phyloP scores from a whole-genome alignment of 2,797 vertebrate genomes.

The Oreonectes daqikongensis region DNA sequence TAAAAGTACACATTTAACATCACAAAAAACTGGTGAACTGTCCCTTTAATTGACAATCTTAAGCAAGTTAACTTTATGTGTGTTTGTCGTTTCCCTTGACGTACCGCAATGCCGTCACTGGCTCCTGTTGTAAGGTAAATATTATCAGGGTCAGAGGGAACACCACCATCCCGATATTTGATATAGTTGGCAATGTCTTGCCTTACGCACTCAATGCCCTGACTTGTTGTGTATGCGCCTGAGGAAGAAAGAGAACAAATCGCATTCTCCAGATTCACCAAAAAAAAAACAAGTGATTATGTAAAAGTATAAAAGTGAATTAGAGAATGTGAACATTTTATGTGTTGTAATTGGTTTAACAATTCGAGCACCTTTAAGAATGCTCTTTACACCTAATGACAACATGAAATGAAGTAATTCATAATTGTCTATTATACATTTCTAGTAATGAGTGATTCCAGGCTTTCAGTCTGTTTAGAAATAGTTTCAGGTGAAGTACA shows the following conservation, averaged over 20 bases:
- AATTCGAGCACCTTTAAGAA: neutral
- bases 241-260: constrained; percentile 22
- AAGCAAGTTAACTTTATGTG: neutral
- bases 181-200: constrained; percentile 85
- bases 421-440: no score
- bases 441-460: no score
- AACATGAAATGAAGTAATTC: no score
- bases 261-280: neutral
- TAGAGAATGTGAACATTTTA: neutral
- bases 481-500: neutral
- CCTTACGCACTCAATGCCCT: constrained; percentile 83
- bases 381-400: no score
- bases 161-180: constrained; percentile 81
- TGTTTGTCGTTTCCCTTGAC: constrained; percentile 19
- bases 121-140: constrained; percentile 90
- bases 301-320: no score
- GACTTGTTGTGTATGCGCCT: constrained; percentile 89
- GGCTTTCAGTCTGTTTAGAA: neutral
- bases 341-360: neutral
- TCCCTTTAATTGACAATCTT: neutral
- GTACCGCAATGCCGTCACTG: constrained; percentile 88
- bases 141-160: constrained; percentile 79
- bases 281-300: no score
- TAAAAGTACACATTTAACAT: neutral
- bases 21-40: no score